These are phyloP conservation scores for Squalus acanthias DNA, from an alignment of 2,797 vertebrate genomes.

Conservation along the genomic window DNA sequence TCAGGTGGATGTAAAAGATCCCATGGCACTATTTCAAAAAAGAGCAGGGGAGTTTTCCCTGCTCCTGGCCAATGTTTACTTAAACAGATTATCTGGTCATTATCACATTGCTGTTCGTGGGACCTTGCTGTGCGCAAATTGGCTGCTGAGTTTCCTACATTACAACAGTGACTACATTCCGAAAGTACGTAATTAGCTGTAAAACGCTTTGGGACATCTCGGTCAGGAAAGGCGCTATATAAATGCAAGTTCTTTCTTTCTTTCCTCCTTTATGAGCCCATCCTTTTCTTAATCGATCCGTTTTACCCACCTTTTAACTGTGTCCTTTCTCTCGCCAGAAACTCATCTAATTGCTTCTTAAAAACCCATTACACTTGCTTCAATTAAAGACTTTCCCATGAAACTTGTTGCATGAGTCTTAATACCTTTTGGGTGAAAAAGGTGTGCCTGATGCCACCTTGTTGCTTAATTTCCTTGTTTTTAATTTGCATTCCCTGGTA, in stretches of 20 bases:
- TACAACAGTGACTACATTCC: not conserved
- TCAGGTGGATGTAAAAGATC: not conserved
- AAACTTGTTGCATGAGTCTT: not conserved
- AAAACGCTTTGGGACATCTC: not conserved
- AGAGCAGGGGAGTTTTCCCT: not conserved
- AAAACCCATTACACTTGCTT: not conserved
- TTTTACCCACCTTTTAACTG: no score
- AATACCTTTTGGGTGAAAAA: not conserved
- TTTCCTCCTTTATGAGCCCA: not conserved
- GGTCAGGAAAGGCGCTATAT: not conserved
- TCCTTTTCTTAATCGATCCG: not conserved
- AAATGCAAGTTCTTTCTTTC: not conserved
- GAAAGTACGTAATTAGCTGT: not conserved
- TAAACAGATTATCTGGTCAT: not conserved
- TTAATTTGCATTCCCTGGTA: not conserved
- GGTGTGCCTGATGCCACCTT: no score
- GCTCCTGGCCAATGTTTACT: not conserved
- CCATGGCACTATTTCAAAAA: not conserved
- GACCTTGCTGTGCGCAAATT: not conserved
- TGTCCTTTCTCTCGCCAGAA: no score
- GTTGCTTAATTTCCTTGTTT: not conserved
- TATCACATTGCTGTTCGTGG: not conserved
- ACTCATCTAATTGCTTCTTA: not conserved
- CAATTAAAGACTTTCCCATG: not conserved
- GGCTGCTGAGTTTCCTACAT: not conserved